Evolutionary conservation across 2,797 vertebrate genomes (phyloP), one percentile per base, ranked within the genome.

Genomic region (Mycteria americana): DNA sequence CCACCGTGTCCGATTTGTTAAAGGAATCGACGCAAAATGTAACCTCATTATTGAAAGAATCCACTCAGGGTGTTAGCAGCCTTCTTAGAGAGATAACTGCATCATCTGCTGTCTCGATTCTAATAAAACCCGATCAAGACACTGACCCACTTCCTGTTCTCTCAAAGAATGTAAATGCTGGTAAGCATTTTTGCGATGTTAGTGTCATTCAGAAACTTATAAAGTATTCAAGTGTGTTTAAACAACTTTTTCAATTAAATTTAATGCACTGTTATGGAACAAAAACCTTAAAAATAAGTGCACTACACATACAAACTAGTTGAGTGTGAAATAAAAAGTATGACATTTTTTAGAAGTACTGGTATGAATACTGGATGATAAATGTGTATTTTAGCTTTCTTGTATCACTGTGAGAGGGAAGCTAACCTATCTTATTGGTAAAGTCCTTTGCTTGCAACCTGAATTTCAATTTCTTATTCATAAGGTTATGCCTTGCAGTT

Each of bases 1-100:
- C 99, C 30, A 98, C 98, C 0, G 98, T 99, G 56, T 99, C 99
- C 5, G 97, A 99, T 97, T 98, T 99, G 88, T 98, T 99, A 43
- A 99, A 99, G 97, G 99, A 99, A 97, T 99, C 99, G 11, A 99
- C 99, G 0, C 99, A 99, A 96, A 99, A 99, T 37, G 98, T 99
- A 17, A 99, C 99, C 69, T 99, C 98, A 35, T 96, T 99, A 62
- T 97, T 99, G 98, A 99, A 99, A 82, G 99, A 99, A 97, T 99
- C 99, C 15, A 98, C 99, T 2, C 99, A 99, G 96, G 99, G 99
- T 3, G 98, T 99, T 68, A 99, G 99, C 98, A 99, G 98, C 93
- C 98, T 99, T 39, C 98, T 99, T 53, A 97, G 99, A 48, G 99
- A 99, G 97, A 99, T 99, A 97, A 99, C 99, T 0, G 98, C 99